phyloP scores from a whole-genome alignment of 92 coral and sea anemone species.

The Zoanthus solanderi region DNA sequence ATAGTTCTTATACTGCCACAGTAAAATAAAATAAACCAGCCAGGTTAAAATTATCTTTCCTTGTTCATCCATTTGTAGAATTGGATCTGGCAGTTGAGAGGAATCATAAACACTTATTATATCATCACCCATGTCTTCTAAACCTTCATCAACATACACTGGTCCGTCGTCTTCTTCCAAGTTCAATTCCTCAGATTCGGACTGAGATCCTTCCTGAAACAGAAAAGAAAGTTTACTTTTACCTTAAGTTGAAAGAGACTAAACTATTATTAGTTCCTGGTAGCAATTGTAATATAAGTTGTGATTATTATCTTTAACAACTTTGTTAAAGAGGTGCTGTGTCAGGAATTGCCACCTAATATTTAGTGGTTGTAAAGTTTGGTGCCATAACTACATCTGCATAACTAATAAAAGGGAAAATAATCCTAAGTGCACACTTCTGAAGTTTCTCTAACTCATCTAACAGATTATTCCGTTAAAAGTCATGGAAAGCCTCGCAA shows the following conservation, averaged over 20 bases:
- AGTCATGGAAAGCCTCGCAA: too few relatives aligned
- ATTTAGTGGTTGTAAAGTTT: too few relatives aligned
- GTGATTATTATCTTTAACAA: too few relatives aligned
- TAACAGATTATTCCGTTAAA: too few relatives aligned
- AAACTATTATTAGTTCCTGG: background rate
- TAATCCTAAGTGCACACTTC: too few relatives aligned
- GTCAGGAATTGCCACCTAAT: too few relatives aligned
- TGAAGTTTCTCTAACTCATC: too few relatives aligned
- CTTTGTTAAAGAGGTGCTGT: too few relatives aligned
- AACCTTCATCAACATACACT: slow-evolving; percentile 15
- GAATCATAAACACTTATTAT: background rate
- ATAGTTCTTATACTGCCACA: background rate
- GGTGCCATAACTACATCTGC: too few relatives aligned
- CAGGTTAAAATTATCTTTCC: slow-evolving; percentile 2
- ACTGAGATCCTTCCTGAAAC: slow-evolving; percentile 21
- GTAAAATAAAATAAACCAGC: background rate
- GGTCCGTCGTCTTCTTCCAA: slow-evolving; percentile 14
- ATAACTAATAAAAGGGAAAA: too few relatives aligned
- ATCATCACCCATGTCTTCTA: slow-evolving; percentile 6
- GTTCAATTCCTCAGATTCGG: slow-evolving; percentile 16
- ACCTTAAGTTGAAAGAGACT: background rate
- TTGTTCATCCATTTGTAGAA: background rate
- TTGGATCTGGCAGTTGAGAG: background rate
- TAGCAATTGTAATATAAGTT: too few relatives aligned
- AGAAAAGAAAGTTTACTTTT: slow-evolving; percentile 1